phyloP scores from a whole-genome alignment of 2,888 invertebrate genomes.

The Salticus scenicus region DNA sequence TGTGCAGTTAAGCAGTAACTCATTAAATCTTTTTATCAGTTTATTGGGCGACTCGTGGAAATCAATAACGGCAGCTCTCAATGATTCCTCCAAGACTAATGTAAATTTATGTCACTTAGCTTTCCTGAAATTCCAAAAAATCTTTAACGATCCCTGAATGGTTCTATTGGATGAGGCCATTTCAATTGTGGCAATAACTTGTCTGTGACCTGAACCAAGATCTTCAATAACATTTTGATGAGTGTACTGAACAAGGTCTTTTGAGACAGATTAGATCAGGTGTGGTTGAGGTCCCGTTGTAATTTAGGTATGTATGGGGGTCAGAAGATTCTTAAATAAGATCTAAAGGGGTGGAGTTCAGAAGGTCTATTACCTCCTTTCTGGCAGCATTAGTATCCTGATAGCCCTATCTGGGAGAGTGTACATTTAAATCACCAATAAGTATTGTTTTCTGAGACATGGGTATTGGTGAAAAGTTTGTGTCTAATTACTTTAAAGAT shows the following conservation, averaged over 20 bases:
- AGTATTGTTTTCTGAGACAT: constrained; percentile 13
- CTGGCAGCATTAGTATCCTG: constrained; percentile 11
- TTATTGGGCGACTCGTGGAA: neutral
- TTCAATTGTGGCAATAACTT: neutral
- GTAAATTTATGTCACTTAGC: neutral
- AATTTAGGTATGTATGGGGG: neutral
- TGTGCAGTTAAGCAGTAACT: neutral
- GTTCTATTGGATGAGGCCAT: neutral
- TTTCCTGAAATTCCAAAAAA: constrained; percentile 16
- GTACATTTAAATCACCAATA: constrained; percentile 24
- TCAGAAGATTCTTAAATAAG: neutral
- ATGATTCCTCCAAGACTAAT: neutral
- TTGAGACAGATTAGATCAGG: constrained; percentile 10
- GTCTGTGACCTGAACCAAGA: neutral
- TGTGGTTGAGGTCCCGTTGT: neutral
- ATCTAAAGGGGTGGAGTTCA: neutral
- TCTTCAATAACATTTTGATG: neutral
- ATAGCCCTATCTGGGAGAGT: constrained; percentile 18
- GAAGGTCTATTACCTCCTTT: constrained; percentile 7
- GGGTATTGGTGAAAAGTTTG: neutral
- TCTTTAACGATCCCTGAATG: neutral
- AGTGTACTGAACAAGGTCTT: neutral
- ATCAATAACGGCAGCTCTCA: neutral
- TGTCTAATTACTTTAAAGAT: too few relatives aligned
- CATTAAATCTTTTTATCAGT: constrained; percentile 8